Base-by-base conservation (phyloP, 1,140 invertebrate genomes). In the Zaprionus tsacasi region DNA sequence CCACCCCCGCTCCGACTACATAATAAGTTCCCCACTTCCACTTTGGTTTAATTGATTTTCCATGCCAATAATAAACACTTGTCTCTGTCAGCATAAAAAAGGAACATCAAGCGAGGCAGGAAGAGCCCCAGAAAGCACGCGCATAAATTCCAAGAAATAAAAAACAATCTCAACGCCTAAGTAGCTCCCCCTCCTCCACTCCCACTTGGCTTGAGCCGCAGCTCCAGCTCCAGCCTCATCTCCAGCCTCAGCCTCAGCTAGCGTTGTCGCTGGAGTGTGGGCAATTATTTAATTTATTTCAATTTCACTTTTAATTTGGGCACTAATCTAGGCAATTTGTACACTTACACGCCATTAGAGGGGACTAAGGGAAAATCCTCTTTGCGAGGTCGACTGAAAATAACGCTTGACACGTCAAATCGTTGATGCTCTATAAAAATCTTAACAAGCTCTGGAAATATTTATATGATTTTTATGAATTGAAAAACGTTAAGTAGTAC, bases 261-360 rank as follows among this genome's bases (percentile, higher is more conserved):
- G 7, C 40, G 43, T 63, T 74, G 40, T 58, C 12, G 10, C n/a
- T 50, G 60, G 59, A 67, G 68, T 68, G 50, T 71, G 68, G 66
- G 80, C 50, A 88, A 88, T 83, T 88, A 85, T 89, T 89, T 89
- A 89, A 89, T 89, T 89, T 89, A 89, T 89, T 89, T 89, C 76
- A 83, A 89, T 89, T 89, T 89, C 67, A 89, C 78, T 89, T 89
- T 89, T 89, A 89, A 89, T 89, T 89, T 85, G 73, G 76, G 85
- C 85, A 89, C 85, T 90, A 89, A 89, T 88, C 86, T 89, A 89
- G 86, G 86, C 85, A 89, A 89, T 89, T 89, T 89, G 85, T 89
- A 79, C 85, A 79, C 85, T 81, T 83, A 89, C 81, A 85, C 85
- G 71, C 85, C 85, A 89, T 89, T 89, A 89, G 70, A 72, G 78